Evolutionary conservation across 2,113 vertebrate genomes (phyloP), one percentile per base, ranked within the genome.

Genomic region (Phaethornis superciliosus): DNA sequence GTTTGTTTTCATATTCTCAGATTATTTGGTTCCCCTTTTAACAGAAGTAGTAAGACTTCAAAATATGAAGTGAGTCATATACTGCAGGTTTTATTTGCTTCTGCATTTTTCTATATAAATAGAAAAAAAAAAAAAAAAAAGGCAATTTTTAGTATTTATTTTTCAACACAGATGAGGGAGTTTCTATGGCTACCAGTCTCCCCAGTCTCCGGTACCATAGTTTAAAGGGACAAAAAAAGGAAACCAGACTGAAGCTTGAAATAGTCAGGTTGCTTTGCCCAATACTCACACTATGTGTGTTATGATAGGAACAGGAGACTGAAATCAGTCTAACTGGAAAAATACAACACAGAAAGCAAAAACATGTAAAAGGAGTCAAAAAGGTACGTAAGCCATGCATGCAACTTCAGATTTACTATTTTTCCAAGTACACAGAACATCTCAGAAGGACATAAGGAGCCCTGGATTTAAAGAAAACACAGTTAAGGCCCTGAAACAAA

Each of bases 111-210:
- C 64, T 86, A 70, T 78, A 94, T 88, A 92, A 96, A 95, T 84
- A 94, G 88, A 92, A 94, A 92, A 92, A 89, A 81, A 74, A 47
- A 81, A 94, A 86, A 92, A 94, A 92, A 94, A 89, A 81, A 77
- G 40, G 77, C 85, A 85, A 76, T 84, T 95, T 96, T 91, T 90
- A 80, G n/a, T 90, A 95, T 94, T 97, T 95, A 95, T 97, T 97
- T 97, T 86, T 90, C 86, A 88, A 89, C 67, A 89, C 23, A 91
- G 88, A 92, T 94, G 95, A 95, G 71, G 55, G 37, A 49, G 95
- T 95, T 85, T 72, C 72, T 81, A 95, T 94, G 90, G 72, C 86
- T 63, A 60, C 93, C 64, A 33, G 55, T 60, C 89, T 91, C 84
- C 81, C 93, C 64, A 33, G 55, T 63, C 89, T 91, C 84, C 81